Conservation (phyloP, 2,113 vertebrate species). For the Rhinoderma darwinii region DNA sequence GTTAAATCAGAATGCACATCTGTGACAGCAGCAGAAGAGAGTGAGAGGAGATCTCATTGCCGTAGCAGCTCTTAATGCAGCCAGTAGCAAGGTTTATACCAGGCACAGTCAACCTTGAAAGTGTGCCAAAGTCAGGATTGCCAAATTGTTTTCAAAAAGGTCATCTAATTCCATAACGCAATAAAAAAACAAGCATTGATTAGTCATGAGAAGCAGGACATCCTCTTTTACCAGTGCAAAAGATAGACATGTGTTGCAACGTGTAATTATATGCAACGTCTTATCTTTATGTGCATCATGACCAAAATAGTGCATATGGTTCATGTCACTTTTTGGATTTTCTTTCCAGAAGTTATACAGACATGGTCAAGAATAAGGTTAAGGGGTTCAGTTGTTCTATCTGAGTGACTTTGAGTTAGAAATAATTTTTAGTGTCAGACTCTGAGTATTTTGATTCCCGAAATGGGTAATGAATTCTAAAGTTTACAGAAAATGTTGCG, state of each 20-base stretch:
- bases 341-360: neutral
- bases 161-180: constrained; percentile 1
- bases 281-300: neutral
- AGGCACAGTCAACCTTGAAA: neutral
- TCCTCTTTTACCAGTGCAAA: neutral
- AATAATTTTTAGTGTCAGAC: neutral
- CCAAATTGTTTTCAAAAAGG: constrained; percentile 22
- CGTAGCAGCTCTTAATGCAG: neutral
- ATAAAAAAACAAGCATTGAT: neutral
- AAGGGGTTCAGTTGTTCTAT: neutral
- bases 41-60: neutral
- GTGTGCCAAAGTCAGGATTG: neutral
- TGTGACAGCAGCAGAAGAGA: neutral
- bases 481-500: neutral
- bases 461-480: neutral
- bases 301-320: neutral
- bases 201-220: neutral
- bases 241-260: neutral
- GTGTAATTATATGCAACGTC: neutral
- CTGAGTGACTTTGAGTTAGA: no score
- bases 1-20: neutral
- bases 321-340: neutral
- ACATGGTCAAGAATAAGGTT: neutral
- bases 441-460: neutral
- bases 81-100: neutral